phyloP scores from a whole-genome alignment of 2,113 vertebrate genomes.

The Lepisosteus oculatus region DNA sequence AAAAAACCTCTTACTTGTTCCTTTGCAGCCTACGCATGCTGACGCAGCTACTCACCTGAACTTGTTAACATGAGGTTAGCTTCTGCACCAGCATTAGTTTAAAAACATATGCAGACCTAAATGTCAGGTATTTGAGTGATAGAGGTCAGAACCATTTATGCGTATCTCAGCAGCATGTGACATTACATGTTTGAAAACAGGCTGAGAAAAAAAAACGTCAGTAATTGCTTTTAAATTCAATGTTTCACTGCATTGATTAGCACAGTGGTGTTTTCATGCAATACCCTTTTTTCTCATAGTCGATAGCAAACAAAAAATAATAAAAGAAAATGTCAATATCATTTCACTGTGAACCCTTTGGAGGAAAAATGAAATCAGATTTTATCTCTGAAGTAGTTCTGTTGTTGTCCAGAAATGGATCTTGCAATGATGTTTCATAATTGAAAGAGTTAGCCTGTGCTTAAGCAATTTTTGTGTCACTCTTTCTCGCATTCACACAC shows the following conservation, averaged over 20 bases:
- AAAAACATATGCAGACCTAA: no score
- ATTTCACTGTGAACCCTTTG: background rate
- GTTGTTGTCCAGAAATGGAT: background rate
- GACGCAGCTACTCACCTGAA: no score
- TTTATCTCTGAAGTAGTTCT: background rate
- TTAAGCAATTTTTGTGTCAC: background rate
- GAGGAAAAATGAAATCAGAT: background rate
- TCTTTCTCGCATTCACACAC: no score
- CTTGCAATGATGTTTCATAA: background rate
- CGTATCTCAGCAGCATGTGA: no score
- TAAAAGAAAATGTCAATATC: conserved; percentile 1
- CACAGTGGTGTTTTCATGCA: background rate
- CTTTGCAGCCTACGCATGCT: no score
- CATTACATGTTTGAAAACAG: no score
- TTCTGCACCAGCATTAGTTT: no score
- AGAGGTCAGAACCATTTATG: no score
- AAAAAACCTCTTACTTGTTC: no score
- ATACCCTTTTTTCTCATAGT: background rate
- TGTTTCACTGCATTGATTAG: background rate
- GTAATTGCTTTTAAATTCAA: background rate
- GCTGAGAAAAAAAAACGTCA: no score
- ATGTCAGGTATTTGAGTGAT: no score
- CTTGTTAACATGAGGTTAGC: no score
- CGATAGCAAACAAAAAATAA: background rate
- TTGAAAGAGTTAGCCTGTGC: background rate